Evolutionary conservation across 2,113 vertebrate genomes (phyloP), one percentile per base, ranked within the genome.

Genomic region (Nematolebias whitei): DNA sequence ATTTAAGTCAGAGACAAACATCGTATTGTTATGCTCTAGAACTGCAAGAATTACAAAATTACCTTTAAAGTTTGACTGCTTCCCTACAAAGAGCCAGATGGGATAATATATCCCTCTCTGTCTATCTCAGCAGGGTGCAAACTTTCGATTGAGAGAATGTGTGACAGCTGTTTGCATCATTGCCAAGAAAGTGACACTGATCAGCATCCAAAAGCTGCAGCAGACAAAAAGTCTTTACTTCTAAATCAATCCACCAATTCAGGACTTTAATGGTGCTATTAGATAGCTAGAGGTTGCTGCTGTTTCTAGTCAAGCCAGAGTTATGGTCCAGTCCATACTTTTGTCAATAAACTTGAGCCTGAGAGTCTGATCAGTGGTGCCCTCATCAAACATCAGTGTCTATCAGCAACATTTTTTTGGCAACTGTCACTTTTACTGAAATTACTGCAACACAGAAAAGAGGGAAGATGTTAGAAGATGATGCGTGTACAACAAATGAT

Each of bases 11-110:
- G 72, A 76, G 60, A 64, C n/a, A 18, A 51, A 69, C 11, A 32
- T 47, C 50, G 67, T 38, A 63, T 53, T 51, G 63, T 48, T 29
- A 76, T 24, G 57, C 60, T 63, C 16, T 48, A 26, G 16, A 63
- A 39, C 56, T 70, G 64, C 55, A 63, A 58, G 57, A 78, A 63
- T 55, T 14, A 70, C 35, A 24, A 66, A 73, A 83, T 81, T 80
- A 80, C 61, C 65, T 51, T 78, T n/a, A 2, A 84, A 49, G 77
- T 58, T 40, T 38, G 24, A 43, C 41, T 69, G 61, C 48, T 61
- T 32, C 5, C 2, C 52, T 52, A 68, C 29, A 68, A 52, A 58
- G 44, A 78, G 52, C n/a, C 50, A 48, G 72, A 78, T 69, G 63
- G 68, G 64, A 32, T 44, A 66, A 63, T 43, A 12, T 57, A 63